phyloP scores from a whole-genome alignment of 2,888 invertebrate genomes.

The Kryphioiulus occultus region DNA sequence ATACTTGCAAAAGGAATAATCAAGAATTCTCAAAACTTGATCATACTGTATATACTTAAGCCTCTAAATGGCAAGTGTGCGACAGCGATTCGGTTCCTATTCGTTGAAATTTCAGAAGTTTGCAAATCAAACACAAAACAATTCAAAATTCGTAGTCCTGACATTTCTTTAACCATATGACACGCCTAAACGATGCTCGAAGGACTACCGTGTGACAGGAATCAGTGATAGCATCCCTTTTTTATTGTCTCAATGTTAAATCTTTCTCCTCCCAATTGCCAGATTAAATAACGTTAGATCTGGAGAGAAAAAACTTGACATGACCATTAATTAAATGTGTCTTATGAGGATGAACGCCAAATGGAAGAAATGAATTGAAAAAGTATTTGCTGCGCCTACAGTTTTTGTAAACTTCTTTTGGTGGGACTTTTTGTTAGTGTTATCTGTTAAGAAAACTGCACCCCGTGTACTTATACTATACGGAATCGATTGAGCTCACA shows the following conservation, averaged over 20 bases:
- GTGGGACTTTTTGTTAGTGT: not conserved
- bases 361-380: not conserved
- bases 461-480: not conserved
- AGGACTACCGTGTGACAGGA: not conserved
- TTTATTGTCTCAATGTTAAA: not conserved
- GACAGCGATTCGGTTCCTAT: not conserved
- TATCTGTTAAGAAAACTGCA: not conserved
- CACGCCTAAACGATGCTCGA: conserved; percentile 37
- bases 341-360: not conserved
- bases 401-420: not conserved
- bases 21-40: too few species aligned
- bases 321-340: not conserved
- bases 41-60: too few species aligned
- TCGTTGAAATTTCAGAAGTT: not conserved
- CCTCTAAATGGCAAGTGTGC: not conserved
- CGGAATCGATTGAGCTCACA: not conserved
- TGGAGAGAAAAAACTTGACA: not conserved
- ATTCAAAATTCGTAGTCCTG: not conserved
- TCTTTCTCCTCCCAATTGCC: conserved; percentile 9
- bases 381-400: not conserved
- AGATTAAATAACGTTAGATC: conserved; percentile 24
- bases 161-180: not conserved
- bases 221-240: not conserved
- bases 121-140: not conserved
- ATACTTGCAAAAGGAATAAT: too few species aligned